Evolutionary conservation across 1,140 invertebrate genomes (phyloP).

Genomic region (Zaprionus lachaisei): DNA sequence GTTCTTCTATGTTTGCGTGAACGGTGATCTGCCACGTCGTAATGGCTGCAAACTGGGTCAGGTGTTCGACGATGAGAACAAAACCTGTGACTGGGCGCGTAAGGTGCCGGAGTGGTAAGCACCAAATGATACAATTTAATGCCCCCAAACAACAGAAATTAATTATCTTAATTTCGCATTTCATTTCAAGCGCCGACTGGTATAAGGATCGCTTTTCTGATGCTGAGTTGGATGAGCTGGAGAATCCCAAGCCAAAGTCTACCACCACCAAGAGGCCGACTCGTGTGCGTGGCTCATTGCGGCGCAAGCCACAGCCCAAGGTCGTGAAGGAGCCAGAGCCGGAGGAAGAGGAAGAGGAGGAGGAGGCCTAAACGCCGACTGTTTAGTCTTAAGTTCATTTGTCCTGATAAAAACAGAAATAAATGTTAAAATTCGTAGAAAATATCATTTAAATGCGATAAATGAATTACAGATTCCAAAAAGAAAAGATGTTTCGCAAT

Average conservation of each 20-base stretch:
- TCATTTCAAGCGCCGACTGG: conserved; percentile 90
- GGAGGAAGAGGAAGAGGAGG: conserved; percentile 50
- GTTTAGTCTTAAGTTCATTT: conserved; percentile 54
- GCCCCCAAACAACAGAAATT: background rate
- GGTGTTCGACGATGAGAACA: conserved; percentile 93
- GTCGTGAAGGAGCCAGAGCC: conserved; percentile 60
- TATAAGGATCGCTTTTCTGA: conserved; percentile 94
- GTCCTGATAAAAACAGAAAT: conserved; percentile 33
- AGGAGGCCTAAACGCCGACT: conserved; percentile 48
- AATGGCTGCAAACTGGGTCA: conserved; percentile 95
- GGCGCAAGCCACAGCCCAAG: conserved; percentile 65
- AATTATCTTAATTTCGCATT: background rate
- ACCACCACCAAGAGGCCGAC: conserved; percentile 86
- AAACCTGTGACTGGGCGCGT: conserved; percentile 94
- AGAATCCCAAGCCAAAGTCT: conserved; percentile 89
- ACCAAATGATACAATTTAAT: background rate
- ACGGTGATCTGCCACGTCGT: conserved; percentile 91
- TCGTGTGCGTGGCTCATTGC: conserved; percentile 66
- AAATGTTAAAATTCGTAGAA: background rate
- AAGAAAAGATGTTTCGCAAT: background rate
- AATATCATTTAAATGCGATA: background rate
- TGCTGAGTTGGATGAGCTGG: conserved; percentile 90
- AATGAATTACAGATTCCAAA: background rate
- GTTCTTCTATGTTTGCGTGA: conserved; percentile 96
- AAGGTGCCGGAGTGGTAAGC: conserved; percentile 95